Percentiles rank a stretch among this genome's conserved stretches.
phyloP scores from a whole-genome alignment of 2,797 vertebrate species.

The Sebastes vulpes region DNA sequence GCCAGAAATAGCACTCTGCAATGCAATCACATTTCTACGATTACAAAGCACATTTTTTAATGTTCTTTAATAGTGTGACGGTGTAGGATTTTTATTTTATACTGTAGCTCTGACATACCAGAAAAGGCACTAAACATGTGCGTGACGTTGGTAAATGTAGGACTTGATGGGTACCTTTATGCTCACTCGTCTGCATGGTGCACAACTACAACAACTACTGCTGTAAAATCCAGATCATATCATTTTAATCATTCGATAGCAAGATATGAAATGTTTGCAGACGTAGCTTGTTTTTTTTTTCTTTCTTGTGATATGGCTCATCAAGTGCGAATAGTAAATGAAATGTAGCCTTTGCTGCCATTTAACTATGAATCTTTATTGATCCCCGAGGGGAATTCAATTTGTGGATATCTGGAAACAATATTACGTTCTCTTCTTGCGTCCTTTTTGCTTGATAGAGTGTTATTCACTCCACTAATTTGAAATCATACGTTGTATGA shows the following conservation, averaged over 20 bases:
- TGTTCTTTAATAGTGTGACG: background rate
- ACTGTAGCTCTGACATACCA: background rate
- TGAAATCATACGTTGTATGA: constrained; percentile 13
- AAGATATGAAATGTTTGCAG: constrained; percentile 33
- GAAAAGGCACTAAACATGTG: background rate
- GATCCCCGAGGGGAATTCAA: constrained; percentile 64
- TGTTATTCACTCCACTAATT: constrained; percentile 41
- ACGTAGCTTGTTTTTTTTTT: background rate
- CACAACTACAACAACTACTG: background rate
- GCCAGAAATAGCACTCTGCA: background rate
- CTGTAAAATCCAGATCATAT: constrained; percentile 6
- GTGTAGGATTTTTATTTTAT: background rate
- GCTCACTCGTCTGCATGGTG: background rate
- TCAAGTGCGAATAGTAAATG: constrained; percentile 59
- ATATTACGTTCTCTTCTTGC: background rate
- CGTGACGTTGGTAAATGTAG: background rate
- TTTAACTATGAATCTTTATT: constrained; percentile 57
- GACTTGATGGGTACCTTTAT: background rate
- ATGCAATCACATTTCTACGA: background rate
- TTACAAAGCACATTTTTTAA: background rate
- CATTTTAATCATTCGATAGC: constrained; percentile 10
- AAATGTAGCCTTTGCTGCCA: constrained; percentile 47
- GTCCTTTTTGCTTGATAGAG: constrained; percentile 15
- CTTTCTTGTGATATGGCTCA: constrained; percentile 35
- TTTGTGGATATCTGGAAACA: constrained; percentile 33